Evolutionary conservation across 2,888 invertebrate species (phyloP), one percentile per base, ranked within the genome.

Genomic region (Drosophila nr. medialis): DNA sequence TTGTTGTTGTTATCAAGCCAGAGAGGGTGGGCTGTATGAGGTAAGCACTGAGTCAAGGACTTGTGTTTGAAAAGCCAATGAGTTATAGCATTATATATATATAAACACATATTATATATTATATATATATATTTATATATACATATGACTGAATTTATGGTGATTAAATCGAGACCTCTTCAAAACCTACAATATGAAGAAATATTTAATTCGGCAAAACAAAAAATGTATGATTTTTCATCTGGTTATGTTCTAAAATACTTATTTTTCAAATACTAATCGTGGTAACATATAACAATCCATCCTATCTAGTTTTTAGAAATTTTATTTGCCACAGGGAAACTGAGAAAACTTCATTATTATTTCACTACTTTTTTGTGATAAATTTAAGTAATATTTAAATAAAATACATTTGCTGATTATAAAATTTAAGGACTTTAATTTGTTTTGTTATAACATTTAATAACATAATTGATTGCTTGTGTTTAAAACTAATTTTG

Each of bases 21-120:
- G 69, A 64, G 83, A 88, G 73, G 89, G 88, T 67, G 91, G 90
- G 62, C 78, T 91, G 60, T 91, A 92, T 89, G 93, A 92, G 93
- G 93, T 93, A 90, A 93, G 91, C 77, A 61, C 13, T 36, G 49
- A 53, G 29, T 34, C 38, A 62, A 56, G 34, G 51, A 54, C 27
- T 53, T 38, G 15, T 6, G 0, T 36, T 27, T 24, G 18, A 13
- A 18, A 54, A 34, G 42, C 10, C 48, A 58, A 48, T 54, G 29
- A n/a, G n/a, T n/a, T n/a, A n/a, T n/a, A n/a, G n/a, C n/a, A n/a
- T n/a, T n/a, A n/a, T 15, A 24, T 21, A 40, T 11, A 40, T 63
- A n/a, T 0, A 36, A 38, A 42, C 27, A 61, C 18, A 32, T 10
- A 10, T 10, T 32, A 32, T 21, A 32, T 10, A 10, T 10, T 32